Evolutionary conservation across 2,888 invertebrate species (phyloP).

Genomic region (Tinea semifulvella): DNA sequence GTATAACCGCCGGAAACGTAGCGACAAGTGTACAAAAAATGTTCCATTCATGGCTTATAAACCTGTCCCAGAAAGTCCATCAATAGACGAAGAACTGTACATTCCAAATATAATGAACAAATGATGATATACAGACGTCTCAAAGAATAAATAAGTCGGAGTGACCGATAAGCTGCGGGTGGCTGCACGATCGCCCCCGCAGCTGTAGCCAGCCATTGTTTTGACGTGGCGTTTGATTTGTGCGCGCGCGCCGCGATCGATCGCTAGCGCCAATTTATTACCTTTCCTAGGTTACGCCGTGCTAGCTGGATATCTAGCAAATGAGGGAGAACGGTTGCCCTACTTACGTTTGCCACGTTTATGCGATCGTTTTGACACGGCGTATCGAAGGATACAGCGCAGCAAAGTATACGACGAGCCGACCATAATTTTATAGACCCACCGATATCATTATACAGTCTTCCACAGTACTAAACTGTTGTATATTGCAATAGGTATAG

Average conservation of each 20-base stretch:
- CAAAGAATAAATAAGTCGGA: slow-evolving; percentile 14
- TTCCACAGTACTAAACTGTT: too few relatives aligned
- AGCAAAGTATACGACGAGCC: too few relatives aligned
- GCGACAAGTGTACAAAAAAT: slow-evolving; percentile 63
- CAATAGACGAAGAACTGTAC: slow-evolving; percentile 8
- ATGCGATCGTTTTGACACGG: slow-evolving; percentile 24
- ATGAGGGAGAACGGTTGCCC: slow-evolving; percentile 43
- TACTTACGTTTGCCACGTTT: slow-evolving; percentile 29
- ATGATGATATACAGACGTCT: slow-evolving; percentile 13
- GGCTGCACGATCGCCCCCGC: slow-evolving; percentile 48
- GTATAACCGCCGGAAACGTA: slow-evolving; percentile 53
- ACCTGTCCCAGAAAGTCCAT: slow-evolving; percentile 6
- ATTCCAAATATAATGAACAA: slow-evolving; percentile 8
- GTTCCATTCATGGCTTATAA: slow-evolving; percentile 45
- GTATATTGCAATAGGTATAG: too few relatives aligned
- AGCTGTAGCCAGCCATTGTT: slow-evolving; percentile 41
- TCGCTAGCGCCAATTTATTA: slow-evolving; percentile 54
- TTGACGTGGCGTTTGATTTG: slow-evolving; percentile 56
- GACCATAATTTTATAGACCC: too few relatives aligned
- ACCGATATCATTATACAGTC: too few relatives aligned
- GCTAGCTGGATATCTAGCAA: slow-evolving; percentile 24
- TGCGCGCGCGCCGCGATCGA: slow-evolving; percentile 50
- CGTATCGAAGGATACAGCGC: too few relatives aligned
- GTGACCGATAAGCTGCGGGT: slow-evolving; percentile 15
- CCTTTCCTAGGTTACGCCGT: slow-evolving; percentile 34